Evolutionary conservation across 2,797 vertebrate species (phyloP).

Genomic region (Sylvilagus floridanus): DNA sequence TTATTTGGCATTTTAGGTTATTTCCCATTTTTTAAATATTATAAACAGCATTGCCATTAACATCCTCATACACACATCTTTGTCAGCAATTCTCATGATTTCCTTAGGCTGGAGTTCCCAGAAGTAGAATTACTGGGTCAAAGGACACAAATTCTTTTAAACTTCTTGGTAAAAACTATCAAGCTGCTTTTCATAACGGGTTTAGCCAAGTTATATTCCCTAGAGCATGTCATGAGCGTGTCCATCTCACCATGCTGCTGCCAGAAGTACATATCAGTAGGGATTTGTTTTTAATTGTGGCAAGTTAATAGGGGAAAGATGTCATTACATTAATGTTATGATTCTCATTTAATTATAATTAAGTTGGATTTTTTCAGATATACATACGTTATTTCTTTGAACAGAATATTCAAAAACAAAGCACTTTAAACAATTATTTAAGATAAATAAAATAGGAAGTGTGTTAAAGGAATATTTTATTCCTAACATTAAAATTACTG

Average conservation of each 20-base stretch:
- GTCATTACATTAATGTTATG: neutral
- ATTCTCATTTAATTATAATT: conserved; percentile 48
- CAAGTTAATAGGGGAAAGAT: conserved; percentile 30
- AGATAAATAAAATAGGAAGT: neutral
- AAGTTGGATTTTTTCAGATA: conserved; percentile 33
- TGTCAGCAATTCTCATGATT: conserved; percentile 75
- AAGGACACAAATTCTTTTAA: conserved; percentile 64
- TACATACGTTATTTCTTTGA: neutral
- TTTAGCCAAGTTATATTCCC: conserved; percentile 37
- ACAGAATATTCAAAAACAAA: conserved; percentile 25
- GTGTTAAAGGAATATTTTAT: neutral
- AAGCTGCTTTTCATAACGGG: conserved; percentile 54
- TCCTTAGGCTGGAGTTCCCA: conserved; percentile 76
- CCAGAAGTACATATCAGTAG: neutral
- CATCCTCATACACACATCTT: conserved; percentile 50
- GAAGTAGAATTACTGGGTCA: conserved; percentile 74
- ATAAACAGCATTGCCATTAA: conserved; percentile 71
- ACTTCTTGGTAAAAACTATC: conserved; percentile 59
- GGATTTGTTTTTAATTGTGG: conserved; percentile 28
- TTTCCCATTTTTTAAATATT: conserved; percentile 73
- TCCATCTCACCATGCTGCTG: neutral
- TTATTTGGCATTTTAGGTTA: conserved; percentile 77
- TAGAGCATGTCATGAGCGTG: neutral
- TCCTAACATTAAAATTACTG: conserved; percentile 4
- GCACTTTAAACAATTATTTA: neutral